Conservation (phyloP, 2,888 invertebrate genomes). For the Drosophila subsilvestris region DNA sequence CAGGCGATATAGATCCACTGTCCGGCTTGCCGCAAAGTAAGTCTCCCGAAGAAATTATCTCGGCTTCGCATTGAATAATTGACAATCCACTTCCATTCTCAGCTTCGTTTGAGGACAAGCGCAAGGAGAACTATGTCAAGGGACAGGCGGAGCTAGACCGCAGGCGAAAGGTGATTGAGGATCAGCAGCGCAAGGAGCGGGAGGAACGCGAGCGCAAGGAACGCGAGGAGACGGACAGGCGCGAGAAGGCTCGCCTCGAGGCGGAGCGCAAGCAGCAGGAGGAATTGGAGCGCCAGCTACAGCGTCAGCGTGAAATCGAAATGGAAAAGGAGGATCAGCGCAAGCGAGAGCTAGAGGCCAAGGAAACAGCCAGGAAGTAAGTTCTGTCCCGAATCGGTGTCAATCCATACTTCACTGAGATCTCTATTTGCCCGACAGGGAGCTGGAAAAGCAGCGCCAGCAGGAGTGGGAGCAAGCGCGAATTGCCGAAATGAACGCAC, state of each 20-base stretch:
- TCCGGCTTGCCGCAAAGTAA: conserved; percentile 85
- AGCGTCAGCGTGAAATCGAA: conserved; percentile 91
- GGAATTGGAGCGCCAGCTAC: conserved; percentile 92
- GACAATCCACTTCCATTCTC: not conserved
- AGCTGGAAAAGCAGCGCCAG: conserved; percentile 97
- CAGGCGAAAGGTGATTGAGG: conserved; percentile 93
- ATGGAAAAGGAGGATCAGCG: conserved; percentile 91
- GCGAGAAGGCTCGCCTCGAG: conserved; percentile 91
- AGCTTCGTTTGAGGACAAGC: conserved; percentile 96
- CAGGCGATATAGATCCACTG: conserved; percentile 84
- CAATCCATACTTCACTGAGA: not conserved
- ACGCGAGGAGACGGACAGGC: conserved; percentile 94
- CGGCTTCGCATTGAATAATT: not conserved
- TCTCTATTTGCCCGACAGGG: conserved; percentile 85
- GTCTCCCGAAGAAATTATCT: conserved; percentile 1
- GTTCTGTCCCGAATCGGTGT: not conserved
- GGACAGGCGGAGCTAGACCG: conserved; percentile 98
- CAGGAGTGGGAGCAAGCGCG: conserved; percentile 98
- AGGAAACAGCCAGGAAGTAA: conserved; percentile 89
- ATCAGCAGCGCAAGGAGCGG: conserved; percentile 94
- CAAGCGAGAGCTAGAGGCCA: conserved; percentile 91
- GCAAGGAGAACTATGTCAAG: conserved; percentile 98
- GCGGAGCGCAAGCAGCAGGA: conserved; percentile 92
- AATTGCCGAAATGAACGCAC: conserved; percentile 92
- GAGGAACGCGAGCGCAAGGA: conserved; percentile 97